Evolutionary conservation across 2,888 invertebrate genomes (phyloP), one percentile per base, ranked within the genome.

Genomic region (Hemithea aestivaria): DNA sequence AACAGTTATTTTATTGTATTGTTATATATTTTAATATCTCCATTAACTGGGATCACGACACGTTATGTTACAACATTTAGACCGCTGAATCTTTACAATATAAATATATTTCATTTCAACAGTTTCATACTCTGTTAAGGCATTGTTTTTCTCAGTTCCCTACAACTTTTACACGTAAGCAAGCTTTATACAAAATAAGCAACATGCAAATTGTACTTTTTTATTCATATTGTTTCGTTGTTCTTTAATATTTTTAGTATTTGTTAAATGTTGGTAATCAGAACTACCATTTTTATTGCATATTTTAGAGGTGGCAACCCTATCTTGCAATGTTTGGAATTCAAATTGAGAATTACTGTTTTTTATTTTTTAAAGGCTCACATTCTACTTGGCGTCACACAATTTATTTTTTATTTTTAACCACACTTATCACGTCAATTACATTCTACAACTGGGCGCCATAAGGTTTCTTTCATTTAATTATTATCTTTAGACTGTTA

Each of bases 1-100:
- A 84, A 82, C 80, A 83, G 73, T 75, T 79, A 79, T 77, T 74
- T 69, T 68, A 68, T 72, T 52, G 45, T 37, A 47, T 37, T 44
- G 33, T 39, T 9, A 37, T 43, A 35, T 16, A 27, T 28, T 45
- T 44, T 23, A 38, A 31, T 38, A 41, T 39, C 36, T 34, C 40
- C 35, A 40, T 44, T 37, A 45, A 47, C 47, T 60, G 60, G 51
- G 56, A 58, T 62, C 40, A 48, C 46, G 45, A 53, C 47, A 42
- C 48, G 47, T 54, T 57, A 48, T 50, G 36, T 51, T 56, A 53
- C 35, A 50, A 30, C 41, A 27, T 25, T 30, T 62, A 62, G 56
- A 61, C 67, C 65, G 68, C 63, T 68, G 66, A 20, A 7, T 20
- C 8, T 27, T 16, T 2, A 25, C 5, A n/a, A 4, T 16, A 20